Base-by-base conservation (phyloP, 1,140 invertebrate species). In the Bombus superbus region DNA sequence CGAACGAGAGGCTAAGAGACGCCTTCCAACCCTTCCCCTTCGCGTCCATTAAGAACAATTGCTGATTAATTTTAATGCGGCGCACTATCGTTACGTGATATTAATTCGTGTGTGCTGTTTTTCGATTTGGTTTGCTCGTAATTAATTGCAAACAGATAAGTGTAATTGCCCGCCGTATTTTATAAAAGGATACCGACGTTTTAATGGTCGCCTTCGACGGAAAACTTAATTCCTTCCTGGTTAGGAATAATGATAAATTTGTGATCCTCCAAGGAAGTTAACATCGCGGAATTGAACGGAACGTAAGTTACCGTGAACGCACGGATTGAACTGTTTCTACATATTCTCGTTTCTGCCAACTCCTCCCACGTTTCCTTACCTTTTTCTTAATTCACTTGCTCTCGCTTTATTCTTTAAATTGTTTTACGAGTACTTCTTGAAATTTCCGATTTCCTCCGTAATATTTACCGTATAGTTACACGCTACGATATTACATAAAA, bases 21-120 rank as follows among this genome's bases (percentile, higher is more conserved):
- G 47, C 47, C 18, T 53, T 53, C 18, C 47, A 53, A 53, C 18
- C 47, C 47, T 53, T 53, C 3, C 22, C n/a, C 15, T 5, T 28
- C 15, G 42, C 40, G 25, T 25, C 13, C 57, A 57, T 83, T 83
- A 59, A 32, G 32, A 69, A 78, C 74, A 83, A 78, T 83, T 71
- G 47, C 82, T 83, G 82, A 83, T 83, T 83, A 77, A 83, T 83
- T 71, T 78, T 78, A 82, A 82, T 75, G 57, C 38, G 40, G 22
- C 28, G 64, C 40, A 32, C 32, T 62, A 75, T 83, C 38, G 73
- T 40, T 42, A 35, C 9, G 22, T n/a, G 25, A 35, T 75, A 47
- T 82, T 82, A 75, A 75, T 75, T 76, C 59, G 40, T 28, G 40
- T 22, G 44, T 69, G 35, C 44, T 28, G 44, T 53, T 76, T 68